phyloP scores from a whole-genome alignment of 2,888 invertebrate species.

The Dyspetes luteomarginatus region DNA sequence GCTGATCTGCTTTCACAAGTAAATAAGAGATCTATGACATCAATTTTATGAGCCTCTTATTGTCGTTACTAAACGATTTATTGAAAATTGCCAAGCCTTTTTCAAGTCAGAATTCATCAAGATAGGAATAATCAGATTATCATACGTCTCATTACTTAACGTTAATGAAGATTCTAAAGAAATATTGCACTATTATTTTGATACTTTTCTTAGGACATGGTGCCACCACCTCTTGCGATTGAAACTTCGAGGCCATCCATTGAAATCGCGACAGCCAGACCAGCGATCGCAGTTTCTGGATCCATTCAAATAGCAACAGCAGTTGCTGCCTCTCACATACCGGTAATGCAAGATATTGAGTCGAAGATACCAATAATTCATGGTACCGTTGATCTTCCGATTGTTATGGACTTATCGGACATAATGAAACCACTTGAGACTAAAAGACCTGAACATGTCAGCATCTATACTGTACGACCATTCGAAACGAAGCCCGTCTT shows the following conservation, averaged over 20 bases:
- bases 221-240: slow-evolving; percentile 77
- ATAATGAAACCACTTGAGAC: slow-evolving; percentile 75
- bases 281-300: slow-evolving; percentile 79
- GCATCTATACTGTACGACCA: slow-evolving; percentile 79
- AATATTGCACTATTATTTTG: background rate
- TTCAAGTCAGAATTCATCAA: too few species aligned
- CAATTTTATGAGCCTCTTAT: too few species aligned
- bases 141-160: background rate
- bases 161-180: background rate
- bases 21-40: background rate
- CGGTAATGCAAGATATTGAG: slow-evolving; percentile 80
- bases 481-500: slow-evolving; percentile 78
- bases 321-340: slow-evolving; percentile 80
- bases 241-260: slow-evolving; percentile 73
- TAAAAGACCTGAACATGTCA: slow-evolving; percentile 76
- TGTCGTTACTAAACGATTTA: too few species aligned
- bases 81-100: too few species aligned
- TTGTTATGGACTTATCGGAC: slow-evolving; percentile 79
- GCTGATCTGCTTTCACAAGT: slow-evolving; percentile 81
- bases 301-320: slow-evolving; percentile 82
- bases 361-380: slow-evolving; percentile 82
- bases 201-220: slow-evolving; percentile 77
- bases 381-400: slow-evolving; percentile 81
- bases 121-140: background rate
- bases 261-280: slow-evolving; percentile 78